phyloP scores from a whole-genome alignment of 2,113 vertebrate species.

The Conger conger region DNA sequence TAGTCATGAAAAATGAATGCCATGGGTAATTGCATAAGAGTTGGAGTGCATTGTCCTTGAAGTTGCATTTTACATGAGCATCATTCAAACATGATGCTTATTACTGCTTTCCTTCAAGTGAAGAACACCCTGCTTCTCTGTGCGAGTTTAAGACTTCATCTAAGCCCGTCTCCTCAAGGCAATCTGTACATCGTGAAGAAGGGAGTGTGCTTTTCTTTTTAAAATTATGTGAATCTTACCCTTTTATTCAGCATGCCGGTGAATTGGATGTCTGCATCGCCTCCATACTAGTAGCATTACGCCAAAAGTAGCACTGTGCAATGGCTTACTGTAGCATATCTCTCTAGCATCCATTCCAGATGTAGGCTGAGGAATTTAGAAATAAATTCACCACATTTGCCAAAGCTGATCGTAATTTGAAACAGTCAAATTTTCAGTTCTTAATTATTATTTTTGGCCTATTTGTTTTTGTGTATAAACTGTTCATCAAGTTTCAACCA shows the following conservation, averaged over 20 bases:
- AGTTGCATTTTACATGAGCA: conserved; percentile 1
- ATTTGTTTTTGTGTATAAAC: neutral
- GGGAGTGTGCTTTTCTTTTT: neutral
- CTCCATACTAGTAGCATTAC: neutral
- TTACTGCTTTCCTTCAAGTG: neutral
- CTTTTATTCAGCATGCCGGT: neutral
- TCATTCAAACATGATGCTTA: neutral
- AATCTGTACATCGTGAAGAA: neutral
- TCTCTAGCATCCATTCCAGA: neutral
- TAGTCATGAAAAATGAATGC: neutral
- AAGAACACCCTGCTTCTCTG: neutral
- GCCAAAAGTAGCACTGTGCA: neutral
- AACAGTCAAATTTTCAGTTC: too few relatives aligned
- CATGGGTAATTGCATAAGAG: neutral
- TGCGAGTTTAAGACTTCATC: neutral
- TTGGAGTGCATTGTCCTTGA: neutral
- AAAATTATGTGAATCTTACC: neutral
- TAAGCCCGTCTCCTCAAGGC: neutral
- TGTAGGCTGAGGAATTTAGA: neutral
- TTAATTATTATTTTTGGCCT: too few relatives aligned
- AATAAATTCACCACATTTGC: neutral
- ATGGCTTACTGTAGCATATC: neutral
- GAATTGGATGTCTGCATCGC: neutral
- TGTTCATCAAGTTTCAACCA: too few relatives aligned
- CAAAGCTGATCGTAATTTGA: neutral